Evolutionary conservation across 2,113 vertebrate species (phyloP), one percentile per base, ranked within the genome.

Genomic region (Riparia riparia): DNA sequence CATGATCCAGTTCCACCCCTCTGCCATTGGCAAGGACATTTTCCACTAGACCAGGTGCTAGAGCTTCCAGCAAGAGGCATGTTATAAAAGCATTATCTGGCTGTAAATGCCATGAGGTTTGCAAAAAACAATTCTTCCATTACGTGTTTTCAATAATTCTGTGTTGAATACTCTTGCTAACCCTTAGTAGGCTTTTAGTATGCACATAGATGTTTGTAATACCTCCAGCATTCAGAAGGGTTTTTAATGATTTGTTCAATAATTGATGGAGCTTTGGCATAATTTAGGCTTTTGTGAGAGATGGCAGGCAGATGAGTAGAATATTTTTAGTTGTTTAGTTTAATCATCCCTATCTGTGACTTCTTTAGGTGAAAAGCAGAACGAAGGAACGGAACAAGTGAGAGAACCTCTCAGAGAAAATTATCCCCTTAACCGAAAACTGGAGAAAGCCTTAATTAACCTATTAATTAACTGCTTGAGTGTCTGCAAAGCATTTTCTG

Each of bases 391-490:
- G 42, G 74, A 93, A 17, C 26, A 63, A 54, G 22, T 32, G 37
- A 83, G 45, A 82, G 74, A 89, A 68, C 49, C 31, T 78, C 39
- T 66, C 63, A 61, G 47, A 64, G 61, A 64, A 91, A 94, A 85
- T 89, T 17, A 71, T 39, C 17, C 39, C 26, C 79, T 61, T 60
- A 70, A 64, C 66, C 87, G 70, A 61, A 94, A 85, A 53, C 45
- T 37, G 54, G 34, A 76, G 77, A 69, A 77, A 76, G 71, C 74
- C 65, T 86, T 93, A 85, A 89, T 93, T 93, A 95, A 65, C 70
- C 22, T 80, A 58, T 89, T 88, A 92, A 95, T 93, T 89, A 57
- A 60, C 17, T 71, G 39, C 70, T 65, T 60, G 64, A 92, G 83
- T 64, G 49, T 83, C 89, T 86, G 61, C 65, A 32, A 49, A 91